These are phyloP conservation scores for Odontocolon sp. DNA, from an alignment of 2,888 invertebrate species.

Conservation along the genomic window DNA sequence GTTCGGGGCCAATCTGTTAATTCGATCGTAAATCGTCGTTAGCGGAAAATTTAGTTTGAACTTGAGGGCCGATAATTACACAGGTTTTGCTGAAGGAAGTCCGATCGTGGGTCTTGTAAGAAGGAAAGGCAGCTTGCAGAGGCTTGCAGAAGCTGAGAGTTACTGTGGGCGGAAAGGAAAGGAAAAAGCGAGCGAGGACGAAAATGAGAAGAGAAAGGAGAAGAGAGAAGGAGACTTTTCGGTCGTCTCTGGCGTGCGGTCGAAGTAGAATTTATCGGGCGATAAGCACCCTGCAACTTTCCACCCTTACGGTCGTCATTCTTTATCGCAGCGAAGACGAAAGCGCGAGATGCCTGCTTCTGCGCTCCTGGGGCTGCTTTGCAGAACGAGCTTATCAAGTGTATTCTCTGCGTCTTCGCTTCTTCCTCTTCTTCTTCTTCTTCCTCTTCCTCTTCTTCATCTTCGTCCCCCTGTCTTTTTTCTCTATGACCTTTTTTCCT, in stretches of 20 bases:
- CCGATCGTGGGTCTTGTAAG: slow-evolving; percentile 49
- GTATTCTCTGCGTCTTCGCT: slow-evolving; percentile 63
- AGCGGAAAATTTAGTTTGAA: slow-evolving; percentile 76
- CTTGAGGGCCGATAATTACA: slow-evolving; percentile 75
- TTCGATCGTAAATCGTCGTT: slow-evolving; percentile 78
- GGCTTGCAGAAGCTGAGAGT: slow-evolving; percentile 1
- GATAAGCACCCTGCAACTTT: slow-evolving; percentile 76
- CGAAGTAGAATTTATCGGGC: slow-evolving; percentile 76
- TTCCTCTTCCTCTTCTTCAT: slow-evolving; percentile 17
- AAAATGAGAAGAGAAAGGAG: slow-evolving; percentile 35
- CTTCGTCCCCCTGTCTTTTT: slow-evolving; percentile 54
- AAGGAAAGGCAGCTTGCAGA: neutral
- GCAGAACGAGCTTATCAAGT: slow-evolving; percentile 57
- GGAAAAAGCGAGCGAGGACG: slow-evolving; percentile 23
- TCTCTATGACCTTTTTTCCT: neutral
- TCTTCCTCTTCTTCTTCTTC: neutral
- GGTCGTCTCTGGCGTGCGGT: slow-evolving; percentile 53
- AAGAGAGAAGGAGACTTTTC: slow-evolving; percentile 56
- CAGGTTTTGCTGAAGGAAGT: slow-evolving; percentile 67
- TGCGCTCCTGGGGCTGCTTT: slow-evolving; percentile 48
- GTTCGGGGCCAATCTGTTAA: slow-evolving; percentile 72
- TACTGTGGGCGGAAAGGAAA: slow-evolving; percentile 7
- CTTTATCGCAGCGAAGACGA: slow-evolving; percentile 70
- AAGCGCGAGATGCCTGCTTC: slow-evolving; percentile 27
- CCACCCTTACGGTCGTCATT: slow-evolving; percentile 72